Conservation (phyloP, 2,113 vertebrate genomes). For the Syngnathus floridae region DNA sequence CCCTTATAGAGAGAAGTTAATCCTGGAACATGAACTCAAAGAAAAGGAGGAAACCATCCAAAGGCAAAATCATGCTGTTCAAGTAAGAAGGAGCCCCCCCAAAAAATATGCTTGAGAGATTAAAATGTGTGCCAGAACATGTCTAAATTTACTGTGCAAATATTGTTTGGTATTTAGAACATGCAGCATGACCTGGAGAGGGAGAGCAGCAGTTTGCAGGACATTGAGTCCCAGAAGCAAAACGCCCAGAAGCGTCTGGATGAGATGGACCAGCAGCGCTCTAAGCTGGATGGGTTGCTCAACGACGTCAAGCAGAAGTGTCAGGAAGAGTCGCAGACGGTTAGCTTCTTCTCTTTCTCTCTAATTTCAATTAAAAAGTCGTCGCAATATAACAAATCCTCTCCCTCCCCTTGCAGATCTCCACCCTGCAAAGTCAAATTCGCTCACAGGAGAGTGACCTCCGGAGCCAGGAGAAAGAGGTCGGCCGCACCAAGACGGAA, state of each 20-base stretch:
- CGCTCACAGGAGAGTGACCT: slow-evolving; percentile 84
- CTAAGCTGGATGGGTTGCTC: slow-evolving; percentile 89
- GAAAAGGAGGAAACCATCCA: slow-evolving; percentile 85
- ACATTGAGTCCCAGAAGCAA: slow-evolving; percentile 86
- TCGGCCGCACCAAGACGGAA: slow-evolving; percentile 79
- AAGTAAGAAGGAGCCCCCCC: slow-evolving; percentile 70
- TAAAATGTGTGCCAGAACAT: no score
- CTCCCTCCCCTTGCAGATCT: slow-evolving; percentile 75
- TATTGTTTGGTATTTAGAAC: slow-evolving; percentile 63
- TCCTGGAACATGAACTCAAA: slow-evolving; percentile 86
- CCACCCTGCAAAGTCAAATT: slow-evolving; percentile 87
- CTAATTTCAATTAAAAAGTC: no score
- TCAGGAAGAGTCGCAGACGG: slow-evolving; percentile 86
- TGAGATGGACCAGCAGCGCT: slow-evolving; percentile 95
- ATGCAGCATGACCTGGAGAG: slow-evolving; percentile 84
- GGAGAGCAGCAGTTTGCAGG: slow-evolving; percentile 79
- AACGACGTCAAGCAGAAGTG: slow-evolving; percentile 83
- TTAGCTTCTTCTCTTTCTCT: slow-evolving; percentile 47
- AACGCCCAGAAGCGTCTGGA: slow-evolving; percentile 84
- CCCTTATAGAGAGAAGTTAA: slow-evolving; percentile 81
- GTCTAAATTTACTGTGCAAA: background rate
- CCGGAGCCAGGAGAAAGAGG: slow-evolving; percentile 83
- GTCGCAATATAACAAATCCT: background rate
- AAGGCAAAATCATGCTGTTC: slow-evolving; percentile 82
- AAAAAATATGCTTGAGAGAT: background rate